These are phyloP conservation scores for Albula goreensis DNA, from an alignment of 2,113 vertebrate species.

Conservation along the genomic window DNA sequence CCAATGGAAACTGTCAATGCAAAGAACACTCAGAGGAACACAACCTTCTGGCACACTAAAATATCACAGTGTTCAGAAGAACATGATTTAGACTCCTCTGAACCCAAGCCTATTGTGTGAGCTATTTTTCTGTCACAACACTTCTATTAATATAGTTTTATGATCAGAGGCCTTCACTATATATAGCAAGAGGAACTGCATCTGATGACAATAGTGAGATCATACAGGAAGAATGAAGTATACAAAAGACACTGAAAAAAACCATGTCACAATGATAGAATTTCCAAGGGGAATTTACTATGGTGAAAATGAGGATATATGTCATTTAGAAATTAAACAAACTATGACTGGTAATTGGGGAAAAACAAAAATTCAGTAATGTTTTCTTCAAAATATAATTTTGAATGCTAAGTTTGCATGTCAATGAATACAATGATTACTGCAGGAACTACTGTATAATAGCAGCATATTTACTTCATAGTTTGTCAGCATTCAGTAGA, in stretches of 20 bases:
- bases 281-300: not conserved
- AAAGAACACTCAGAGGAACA: constrained; percentile 9
- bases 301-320: not conserved
- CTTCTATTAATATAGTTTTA: constrained; percentile 5
- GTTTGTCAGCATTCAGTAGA: not conserved
- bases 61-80: not conserved
- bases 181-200: constrained; percentile 19
- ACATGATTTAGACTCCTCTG: constrained; percentile 3
- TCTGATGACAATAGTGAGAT: not conserved
- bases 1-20: constrained; percentile 15
- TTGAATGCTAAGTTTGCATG: not conserved
- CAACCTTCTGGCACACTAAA: not conserved
- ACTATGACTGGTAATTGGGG: not conserved
- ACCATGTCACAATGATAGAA: not conserved
- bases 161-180: constrained; percentile 20
- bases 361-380: not conserved
- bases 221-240: not conserved
- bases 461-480: not conserved
- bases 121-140: constrained; percentile 16
- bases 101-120: not conserved
- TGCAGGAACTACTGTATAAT: too few species aligned
- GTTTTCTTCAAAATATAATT: not conserved
- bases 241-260: not conserved
- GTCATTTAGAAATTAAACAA: not conserved
- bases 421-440: not conserved